Evolutionary conservation across 2,113 vertebrate genomes (phyloP).

Genomic region (Brachyhypopomus gauderio): DNA sequence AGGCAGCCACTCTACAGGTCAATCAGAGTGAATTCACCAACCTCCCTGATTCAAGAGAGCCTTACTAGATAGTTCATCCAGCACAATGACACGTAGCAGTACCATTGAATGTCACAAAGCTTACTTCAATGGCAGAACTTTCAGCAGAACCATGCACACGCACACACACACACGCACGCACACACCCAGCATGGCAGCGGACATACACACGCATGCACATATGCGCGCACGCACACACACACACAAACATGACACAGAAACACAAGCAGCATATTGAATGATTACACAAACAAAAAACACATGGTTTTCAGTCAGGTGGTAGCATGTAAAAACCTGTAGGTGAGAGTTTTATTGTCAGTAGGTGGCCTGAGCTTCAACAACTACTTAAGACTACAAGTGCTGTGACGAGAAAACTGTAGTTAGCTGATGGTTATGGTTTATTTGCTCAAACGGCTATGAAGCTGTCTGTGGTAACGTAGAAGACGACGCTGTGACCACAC

Average conservation of each 20-base stretch:
- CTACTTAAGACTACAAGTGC: not conserved
- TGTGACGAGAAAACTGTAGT: not conserved
- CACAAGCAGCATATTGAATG: conserved; percentile 38
- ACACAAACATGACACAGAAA: conserved; percentile 32
- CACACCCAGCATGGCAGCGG: conserved; percentile 35
- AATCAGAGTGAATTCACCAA: not conserved
- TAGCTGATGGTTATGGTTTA: not conserved
- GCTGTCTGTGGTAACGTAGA: not conserved
- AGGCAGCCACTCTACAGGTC: conserved; percentile 17
- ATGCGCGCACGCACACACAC: conserved; percentile 12
- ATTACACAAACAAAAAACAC: not conserved
- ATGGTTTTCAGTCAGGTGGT: no score
- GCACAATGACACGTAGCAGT: conserved; percentile 26
- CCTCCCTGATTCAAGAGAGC: conserved; percentile 33
- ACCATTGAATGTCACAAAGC: conserved; percentile 35
- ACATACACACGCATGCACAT: not conserved
- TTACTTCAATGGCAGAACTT: conserved; percentile 24
- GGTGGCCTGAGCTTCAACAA: not conserved
- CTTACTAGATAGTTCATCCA: conserved; percentile 37
- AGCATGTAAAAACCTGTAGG: not conserved
- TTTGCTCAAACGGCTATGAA: not conserved
- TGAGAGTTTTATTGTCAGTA: not conserved
- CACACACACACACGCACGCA: conserved; percentile 34
- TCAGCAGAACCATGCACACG: conserved; percentile 33
- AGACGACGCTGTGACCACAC: not conserved